These are phyloP conservation scores for Myotis lucifugus DNA, from an alignment of 2,113 vertebrate genomes.

Conservation along the genomic window DNA sequence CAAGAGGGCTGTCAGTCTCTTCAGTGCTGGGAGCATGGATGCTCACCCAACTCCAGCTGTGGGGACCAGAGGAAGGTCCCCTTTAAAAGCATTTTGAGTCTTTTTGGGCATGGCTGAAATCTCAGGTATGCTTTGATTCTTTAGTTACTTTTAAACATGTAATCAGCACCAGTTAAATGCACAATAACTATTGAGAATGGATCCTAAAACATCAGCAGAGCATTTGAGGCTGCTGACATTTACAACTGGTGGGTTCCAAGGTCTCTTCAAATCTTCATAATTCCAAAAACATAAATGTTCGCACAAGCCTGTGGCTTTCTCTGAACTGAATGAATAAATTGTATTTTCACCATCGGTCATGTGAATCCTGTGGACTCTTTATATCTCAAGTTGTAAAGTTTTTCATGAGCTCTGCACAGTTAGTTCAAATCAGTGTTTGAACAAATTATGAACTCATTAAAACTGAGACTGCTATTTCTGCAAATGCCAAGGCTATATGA, in stretches of 20 bases:
- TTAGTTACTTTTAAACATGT: not conserved
- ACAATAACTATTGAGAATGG: not conserved
- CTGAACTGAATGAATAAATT: not conserved
- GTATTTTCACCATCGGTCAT: not conserved
- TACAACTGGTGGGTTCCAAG: not conserved
- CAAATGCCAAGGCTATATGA: not conserved
- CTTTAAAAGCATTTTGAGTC: not conserved
- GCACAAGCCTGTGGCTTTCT: not conserved
- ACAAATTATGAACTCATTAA: constrained; percentile 1
- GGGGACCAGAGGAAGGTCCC: not conserved
- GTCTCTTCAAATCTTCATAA: not conserved
- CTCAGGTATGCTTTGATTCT: constrained; percentile 11
- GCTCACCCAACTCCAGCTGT: not conserved
- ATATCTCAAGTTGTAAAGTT: not conserved
- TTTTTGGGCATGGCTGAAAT: not conserved
- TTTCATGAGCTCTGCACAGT: not conserved
- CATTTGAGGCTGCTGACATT: not conserved
- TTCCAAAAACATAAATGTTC: not conserved
- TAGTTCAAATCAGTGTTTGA: not conserved
- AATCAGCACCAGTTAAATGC: not conserved
- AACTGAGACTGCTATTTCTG: not conserved
- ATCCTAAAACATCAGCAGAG: not conserved
- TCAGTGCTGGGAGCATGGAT: not conserved
- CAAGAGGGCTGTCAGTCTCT: not conserved
- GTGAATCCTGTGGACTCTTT: not conserved